phyloP scores from a whole-genome alignment of 2,113 vertebrate genomes.

The Equus przewalskii region DNA sequence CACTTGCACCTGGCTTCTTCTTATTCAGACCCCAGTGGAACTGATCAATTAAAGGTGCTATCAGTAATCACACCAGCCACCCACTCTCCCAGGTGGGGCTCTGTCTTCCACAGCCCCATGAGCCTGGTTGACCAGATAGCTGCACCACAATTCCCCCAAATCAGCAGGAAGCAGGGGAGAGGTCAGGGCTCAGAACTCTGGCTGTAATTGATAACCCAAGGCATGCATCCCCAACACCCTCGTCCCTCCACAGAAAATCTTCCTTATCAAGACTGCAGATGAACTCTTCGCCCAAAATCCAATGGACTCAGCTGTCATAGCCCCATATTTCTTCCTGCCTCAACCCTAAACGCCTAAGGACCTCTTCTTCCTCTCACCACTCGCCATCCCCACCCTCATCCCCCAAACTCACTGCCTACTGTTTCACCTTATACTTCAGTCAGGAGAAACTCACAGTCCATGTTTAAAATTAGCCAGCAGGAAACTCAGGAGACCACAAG shows the following conservation, averaged over 20 bases:
- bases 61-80: background rate
- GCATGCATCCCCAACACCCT: background rate
- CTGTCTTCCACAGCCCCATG: background rate
- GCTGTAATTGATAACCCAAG: background rate
- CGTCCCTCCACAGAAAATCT: background rate
- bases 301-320: background rate
- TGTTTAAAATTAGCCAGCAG: background rate
- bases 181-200: background rate
- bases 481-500: background rate
- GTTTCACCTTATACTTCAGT: background rate
- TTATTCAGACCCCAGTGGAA: background rate
- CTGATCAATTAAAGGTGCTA: background rate
- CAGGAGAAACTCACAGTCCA: background rate
- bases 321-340: background rate
- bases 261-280: background rate
- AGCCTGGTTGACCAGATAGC: background rate
- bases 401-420: background rate
- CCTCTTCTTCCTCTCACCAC: background rate
- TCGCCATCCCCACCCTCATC: rapidly evolving
- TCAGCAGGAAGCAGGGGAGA: background rate
- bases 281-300: background rate
- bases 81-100: slow-evolving; percentile 18
- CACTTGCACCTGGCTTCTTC: background rate
- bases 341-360: background rate
- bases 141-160: background rate